Evolutionary conservation across 2,888 invertebrate species (phyloP).

Genomic region (Volucella zonaria): DNA sequence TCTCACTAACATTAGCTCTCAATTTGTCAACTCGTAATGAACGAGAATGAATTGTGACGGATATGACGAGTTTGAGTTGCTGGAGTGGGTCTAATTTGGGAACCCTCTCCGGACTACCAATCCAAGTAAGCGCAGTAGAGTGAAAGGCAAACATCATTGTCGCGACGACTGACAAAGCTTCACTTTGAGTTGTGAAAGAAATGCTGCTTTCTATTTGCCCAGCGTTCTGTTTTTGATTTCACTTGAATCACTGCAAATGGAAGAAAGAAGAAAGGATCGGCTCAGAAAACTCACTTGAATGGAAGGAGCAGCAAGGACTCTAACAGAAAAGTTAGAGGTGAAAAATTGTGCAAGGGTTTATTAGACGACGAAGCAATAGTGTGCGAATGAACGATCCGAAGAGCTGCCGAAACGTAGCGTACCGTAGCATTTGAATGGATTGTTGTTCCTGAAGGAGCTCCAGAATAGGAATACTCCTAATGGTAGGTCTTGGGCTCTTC

Average conservation of each 20-base stretch:
- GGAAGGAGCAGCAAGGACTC: neutral
- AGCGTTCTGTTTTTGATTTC: conserved; percentile 32
- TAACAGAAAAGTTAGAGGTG: conserved; percentile 2
- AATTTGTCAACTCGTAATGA: conserved; percentile 58
- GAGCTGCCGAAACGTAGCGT: neutral
- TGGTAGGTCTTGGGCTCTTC: conserved; percentile 20
- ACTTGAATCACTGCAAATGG: conserved; percentile 33
- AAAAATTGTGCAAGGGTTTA: conserved; percentile 45
- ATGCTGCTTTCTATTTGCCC: conserved; percentile 10
- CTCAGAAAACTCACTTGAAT: conserved; percentile 1
- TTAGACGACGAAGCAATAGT: conserved; percentile 35
- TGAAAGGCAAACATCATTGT: conserved; percentile 48
- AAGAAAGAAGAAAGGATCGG: conserved; percentile 1
- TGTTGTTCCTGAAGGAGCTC: neutral
- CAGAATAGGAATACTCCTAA: neutral
- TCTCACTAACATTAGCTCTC: conserved; percentile 42
- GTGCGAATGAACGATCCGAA: neutral
- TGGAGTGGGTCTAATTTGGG: neutral
- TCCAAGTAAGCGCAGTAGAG: conserved; percentile 1
- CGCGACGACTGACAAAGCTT: no score
- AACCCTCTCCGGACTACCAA: neutral
- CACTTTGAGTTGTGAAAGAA: conserved; percentile 6
- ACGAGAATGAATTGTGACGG: conserved; percentile 42
- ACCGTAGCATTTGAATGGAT: neutral
- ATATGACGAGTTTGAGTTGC: neutral